Base-by-base conservation (phyloP, 1,140 invertebrate genomes). In the Dreissena rostriformis region DNA sequence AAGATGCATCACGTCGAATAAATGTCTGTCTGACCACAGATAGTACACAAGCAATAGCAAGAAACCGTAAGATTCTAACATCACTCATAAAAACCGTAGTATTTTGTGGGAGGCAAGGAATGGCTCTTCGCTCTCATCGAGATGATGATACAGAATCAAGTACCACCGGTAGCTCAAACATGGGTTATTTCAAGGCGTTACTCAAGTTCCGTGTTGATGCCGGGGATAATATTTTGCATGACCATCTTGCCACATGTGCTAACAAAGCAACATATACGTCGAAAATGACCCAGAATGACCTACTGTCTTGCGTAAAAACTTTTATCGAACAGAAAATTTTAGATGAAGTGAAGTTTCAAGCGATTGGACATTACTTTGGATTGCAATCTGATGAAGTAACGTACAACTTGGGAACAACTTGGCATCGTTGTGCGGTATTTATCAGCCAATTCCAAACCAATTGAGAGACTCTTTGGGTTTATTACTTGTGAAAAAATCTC, bases 271-370 rank as follows among this genome's bases (percentile, higher is more conserved):
- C 73, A 22, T 84, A 87, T 61, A 72, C 63, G 17, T 87, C 84
- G n/a, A 84, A 88, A 65, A 87, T 80, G 17, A 70, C 74, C n/a
- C 80, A 88, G 22, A 87, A 86, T 71, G 24, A 87, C 15, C n/a
- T 87, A 5, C 49, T 87, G 1, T 17, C 63, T 10, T 88, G 84
- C 53, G 57, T 84, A 63, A 85, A 81, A 24, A 17, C 29, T 51
- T 86, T 55, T 17, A 87, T 87, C 51, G 71, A 84, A 51, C 15
- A 83, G 26, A 67, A 53, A 52, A 86, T n/a, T 63, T 55, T 86
- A 2, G 14, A 84, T 28, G 71, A 87, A 76, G 39, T 86, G 0
- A 82, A 53, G 70, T 10, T 22, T 24, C 80, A 88, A 61, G 28
- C 57, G 65, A 66, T 82, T 57, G 83, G 79, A 7, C 72, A 79